Conservation (phyloP, 2,797 vertebrate genomes). For the Gymnothorax reevesii region DNA sequence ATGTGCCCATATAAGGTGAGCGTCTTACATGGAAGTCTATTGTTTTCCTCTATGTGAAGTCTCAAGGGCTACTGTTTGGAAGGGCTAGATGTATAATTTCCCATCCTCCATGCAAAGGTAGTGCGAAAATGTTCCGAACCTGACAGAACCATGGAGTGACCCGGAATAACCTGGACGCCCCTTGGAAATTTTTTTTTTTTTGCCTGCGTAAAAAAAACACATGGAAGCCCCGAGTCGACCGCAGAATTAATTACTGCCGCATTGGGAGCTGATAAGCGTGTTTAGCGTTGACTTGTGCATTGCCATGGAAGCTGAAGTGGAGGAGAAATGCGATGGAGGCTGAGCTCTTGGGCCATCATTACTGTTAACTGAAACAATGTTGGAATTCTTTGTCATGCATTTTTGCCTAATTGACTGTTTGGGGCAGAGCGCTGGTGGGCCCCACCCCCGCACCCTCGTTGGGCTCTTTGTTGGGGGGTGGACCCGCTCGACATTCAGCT, state of each 20-base stretch:
- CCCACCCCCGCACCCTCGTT: constrained; percentile 29
- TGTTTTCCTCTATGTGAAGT: background rate
- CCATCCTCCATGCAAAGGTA: constrained; percentile 38
- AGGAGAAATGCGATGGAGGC: constrained; percentile 49
- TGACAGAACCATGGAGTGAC: constrained; percentile 40
- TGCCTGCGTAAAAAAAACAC: background rate
- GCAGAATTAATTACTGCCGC: constrained; percentile 58
- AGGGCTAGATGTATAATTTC: constrained; percentile 35
- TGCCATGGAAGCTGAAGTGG: background rate
- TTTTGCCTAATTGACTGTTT: constrained; percentile 78
- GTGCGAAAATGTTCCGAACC: constrained; percentile 44
- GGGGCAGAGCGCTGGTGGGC: constrained; percentile 56
- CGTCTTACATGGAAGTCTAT: constrained; percentile 35
- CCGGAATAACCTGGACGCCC: background rate
- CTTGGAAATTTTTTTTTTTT: background rate
- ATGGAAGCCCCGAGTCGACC: background rate
- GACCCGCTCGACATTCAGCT: constrained; percentile 70
- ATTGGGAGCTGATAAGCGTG: constrained; percentile 57
- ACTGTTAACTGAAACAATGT: constrained; percentile 72
- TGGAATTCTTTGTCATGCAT: constrained; percentile 75
- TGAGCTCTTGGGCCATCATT: constrained; percentile 55
- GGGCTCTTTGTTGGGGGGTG: constrained; percentile 50
- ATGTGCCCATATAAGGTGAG: constrained; percentile 47
- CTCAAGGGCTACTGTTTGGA: constrained; percentile 49
- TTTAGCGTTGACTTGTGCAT: too few species aligned